Conservation (phyloP, 2,113 vertebrate species). For the Serilophus lunatus region DNA sequence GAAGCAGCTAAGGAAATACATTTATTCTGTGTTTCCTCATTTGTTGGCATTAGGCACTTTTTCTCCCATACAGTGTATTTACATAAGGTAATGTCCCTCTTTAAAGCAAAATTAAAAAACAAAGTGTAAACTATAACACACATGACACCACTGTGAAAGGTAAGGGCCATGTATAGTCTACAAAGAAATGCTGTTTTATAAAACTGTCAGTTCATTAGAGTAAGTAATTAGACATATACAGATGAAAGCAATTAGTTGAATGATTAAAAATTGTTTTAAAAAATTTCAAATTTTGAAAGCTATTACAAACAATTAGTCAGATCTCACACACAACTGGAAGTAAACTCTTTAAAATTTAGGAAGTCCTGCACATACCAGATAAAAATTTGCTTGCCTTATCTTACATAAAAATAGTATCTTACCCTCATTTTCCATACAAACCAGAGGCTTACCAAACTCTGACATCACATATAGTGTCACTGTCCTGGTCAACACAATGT, state of each 20-base stretch:
- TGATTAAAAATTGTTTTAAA: neutral
- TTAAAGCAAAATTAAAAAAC: neutral
- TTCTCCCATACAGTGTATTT: neutral
- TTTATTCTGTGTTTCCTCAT: neutral
- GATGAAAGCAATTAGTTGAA: neutral
- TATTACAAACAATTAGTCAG: neutral
- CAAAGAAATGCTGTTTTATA: neutral
- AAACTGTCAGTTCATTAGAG: neutral
- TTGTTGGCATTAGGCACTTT: neutral
- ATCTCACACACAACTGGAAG: neutral
- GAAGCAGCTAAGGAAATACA: neutral
- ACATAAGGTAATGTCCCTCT: neutral
- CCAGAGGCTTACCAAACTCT: neutral
- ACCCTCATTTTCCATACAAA: neutral
- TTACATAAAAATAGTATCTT: neutral
- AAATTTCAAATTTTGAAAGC: neutral
- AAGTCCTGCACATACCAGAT: neutral
- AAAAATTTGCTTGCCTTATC: neutral
- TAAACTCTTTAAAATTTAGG: neutral
- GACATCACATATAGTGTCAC: neutral
- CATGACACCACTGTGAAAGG: neutral
- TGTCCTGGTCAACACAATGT: neutral
- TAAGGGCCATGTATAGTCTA: neutral
- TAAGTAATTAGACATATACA: neutral
- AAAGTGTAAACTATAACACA: neutral